These are phyloP conservation scores for Drosophila neutralis DNA, from an alignment of 2,888 invertebrate species.

Conservation along the genomic window DNA sequence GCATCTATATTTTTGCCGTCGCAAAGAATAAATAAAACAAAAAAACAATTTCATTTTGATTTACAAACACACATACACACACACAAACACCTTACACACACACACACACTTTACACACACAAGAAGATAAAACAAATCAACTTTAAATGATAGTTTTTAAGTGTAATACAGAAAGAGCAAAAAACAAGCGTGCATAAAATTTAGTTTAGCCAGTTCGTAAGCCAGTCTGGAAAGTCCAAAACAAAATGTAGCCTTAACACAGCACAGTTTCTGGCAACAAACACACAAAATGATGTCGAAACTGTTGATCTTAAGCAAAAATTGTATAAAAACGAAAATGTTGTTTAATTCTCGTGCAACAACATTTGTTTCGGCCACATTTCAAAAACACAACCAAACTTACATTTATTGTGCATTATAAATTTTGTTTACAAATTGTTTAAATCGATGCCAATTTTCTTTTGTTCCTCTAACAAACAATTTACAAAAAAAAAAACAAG, in stretches of 20 bases:
- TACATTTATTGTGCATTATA: slow-evolving; percentile 34
- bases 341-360: slow-evolving; percentile 9
- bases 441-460: slow-evolving; percentile 13
- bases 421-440: slow-evolving; percentile 26
- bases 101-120: slow-evolving; percentile 14
- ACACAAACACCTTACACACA: slow-evolving; percentile 8
- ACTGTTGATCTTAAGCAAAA: slow-evolving; percentile 41
- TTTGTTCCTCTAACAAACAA: neutral
- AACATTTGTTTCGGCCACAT: slow-evolving; percentile 9
- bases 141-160: slow-evolving; percentile 67
- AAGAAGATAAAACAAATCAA: slow-evolving; percentile 48
- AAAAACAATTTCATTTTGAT: slow-evolving; percentile 31
- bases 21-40: slow-evolving; percentile 1
- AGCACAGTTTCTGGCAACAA: slow-evolving; percentile 14
- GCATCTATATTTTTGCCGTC: slow-evolving; percentile 13
- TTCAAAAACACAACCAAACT: slow-evolving; percentile 19
- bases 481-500: neutral
- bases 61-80: slow-evolving; percentile 16
- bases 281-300: slow-evolving; percentile 9
- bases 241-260: slow-evolving; percentile 29
- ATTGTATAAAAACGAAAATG: slow-evolving; percentile 13
- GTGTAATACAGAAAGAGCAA: slow-evolving; percentile 36
- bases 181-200: slow-evolving; percentile 39
- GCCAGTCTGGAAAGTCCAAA: slow-evolving; percentile 52
- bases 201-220: slow-evolving; percentile 67